Percentiles rank a stretch among this genome's conserved stretches.
phyloP scores from a whole-genome alignment of 1,140 invertebrate species.

The Theocolax elegans region DNA sequence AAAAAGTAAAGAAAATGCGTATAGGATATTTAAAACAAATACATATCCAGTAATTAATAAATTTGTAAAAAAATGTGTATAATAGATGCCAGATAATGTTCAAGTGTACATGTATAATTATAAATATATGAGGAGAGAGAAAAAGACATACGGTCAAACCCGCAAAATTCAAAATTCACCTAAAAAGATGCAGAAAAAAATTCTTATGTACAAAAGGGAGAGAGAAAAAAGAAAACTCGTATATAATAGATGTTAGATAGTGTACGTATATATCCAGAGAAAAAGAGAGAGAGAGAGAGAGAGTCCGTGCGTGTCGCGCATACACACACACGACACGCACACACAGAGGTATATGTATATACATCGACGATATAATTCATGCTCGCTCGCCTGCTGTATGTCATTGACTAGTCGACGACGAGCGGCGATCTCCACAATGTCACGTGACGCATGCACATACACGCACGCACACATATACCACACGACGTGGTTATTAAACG shows the following conservation, averaged over 20 bases:
- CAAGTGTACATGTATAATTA: too few species aligned
- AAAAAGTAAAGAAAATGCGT: too few species aligned
- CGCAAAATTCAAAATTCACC: too few species aligned
- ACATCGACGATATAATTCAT: slow-evolving; percentile 34
- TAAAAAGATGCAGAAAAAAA: too few species aligned
- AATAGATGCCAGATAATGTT: too few species aligned
- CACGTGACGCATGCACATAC: slow-evolving; percentile 38
- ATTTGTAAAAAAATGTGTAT: too few species aligned
- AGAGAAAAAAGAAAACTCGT: background rate
- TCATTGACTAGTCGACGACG: slow-evolving; percentile 48
- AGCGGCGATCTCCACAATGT: slow-evolving; percentile 41
- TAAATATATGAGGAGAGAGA: background rate
- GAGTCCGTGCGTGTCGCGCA: background rate
- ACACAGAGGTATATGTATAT: background rate
- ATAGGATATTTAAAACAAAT: too few species aligned
- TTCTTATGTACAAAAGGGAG: too few species aligned
- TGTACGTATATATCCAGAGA: background rate
- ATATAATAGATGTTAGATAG: background rate
- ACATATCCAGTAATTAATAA: too few species aligned
- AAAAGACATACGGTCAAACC: background rate
- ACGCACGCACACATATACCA: slow-evolving; percentile 7
- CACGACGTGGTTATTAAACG: slow-evolving; percentile 40
- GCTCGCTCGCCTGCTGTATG: slow-evolving; percentile 35
- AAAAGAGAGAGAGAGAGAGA: background rate
- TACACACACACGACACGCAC: too few species aligned